Evolutionary conservation across 2,797 vertebrate genomes (phyloP), one percentile per base, ranked within the genome.

Genomic region (Diceros bicornis): DNA sequence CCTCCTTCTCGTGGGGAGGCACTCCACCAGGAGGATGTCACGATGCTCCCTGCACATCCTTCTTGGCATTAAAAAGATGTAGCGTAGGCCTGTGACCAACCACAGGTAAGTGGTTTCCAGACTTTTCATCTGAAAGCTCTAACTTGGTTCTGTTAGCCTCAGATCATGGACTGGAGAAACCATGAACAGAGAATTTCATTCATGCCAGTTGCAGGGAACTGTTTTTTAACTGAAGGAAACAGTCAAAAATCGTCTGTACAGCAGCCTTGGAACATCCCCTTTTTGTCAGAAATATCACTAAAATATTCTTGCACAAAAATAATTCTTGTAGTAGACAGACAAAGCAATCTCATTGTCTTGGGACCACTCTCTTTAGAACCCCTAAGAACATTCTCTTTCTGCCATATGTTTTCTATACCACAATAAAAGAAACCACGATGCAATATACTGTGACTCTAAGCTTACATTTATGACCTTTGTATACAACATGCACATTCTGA

Each of bases 301-400:
- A 91, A 91, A 91, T 91, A 69, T 34, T 74, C 27, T 85, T 85
- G 47, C 2, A 72, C 7, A 89, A 79, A 89, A 85, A 79, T 69
- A 55, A 94, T 74, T 59, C 1, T 59, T 74, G 0, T 9, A 64
- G n/a, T 72, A 34, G 25, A 83, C 82, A 95, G 55, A n/a, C 14
- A 72, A 78, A 82, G 13, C 47, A 61, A 44, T 88, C 62, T n/a
- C 25, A 59, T 69, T 89, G 18, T 64, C 27, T 97, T 92, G 83
- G 23, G 23, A 83, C 27, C 4, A 77, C 1, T 11, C 16, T 93
- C 10, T 85, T 61, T 25, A 78, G 11, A 20, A 68, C 82, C 69
- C 27, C 1, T 14, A 18, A 52, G 29, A 75, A 71, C 37, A 52
- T 17, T 2, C 9, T 27, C 34, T 68, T 61, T 92, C 37, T 92